phyloP scores from a whole-genome alignment of 1,140 invertebrate species.

The Sinonovacula constricta region DNA sequence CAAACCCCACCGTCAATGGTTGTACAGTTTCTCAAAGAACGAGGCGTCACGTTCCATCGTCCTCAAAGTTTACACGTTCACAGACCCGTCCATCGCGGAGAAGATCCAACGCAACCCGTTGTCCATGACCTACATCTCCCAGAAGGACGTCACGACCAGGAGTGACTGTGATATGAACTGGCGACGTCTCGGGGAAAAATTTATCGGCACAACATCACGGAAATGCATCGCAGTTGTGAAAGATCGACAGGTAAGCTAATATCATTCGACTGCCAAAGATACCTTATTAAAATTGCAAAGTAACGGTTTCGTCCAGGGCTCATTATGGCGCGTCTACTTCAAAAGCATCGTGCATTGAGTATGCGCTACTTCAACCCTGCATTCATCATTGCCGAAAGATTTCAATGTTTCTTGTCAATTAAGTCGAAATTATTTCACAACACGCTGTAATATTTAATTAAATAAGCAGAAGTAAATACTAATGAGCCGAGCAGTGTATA shows the following conservation, averaged over 20 bases:
- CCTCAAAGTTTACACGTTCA: conserved; percentile 38
- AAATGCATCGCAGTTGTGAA: conserved; percentile 32
- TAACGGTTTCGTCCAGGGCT: too few relatives aligned
- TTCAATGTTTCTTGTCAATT: too few relatives aligned
- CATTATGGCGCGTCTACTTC: too few relatives aligned
- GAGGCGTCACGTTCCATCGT: conserved; percentile 24
- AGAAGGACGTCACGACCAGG: conserved; percentile 25
- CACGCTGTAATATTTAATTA: too few relatives aligned
- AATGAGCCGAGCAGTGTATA: too few relatives aligned
- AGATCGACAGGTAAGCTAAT: conserved; percentile 21
- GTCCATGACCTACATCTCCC: conserved; percentile 32
- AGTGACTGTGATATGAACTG: conserved; percentile 46
- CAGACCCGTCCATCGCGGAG: conserved; percentile 29
- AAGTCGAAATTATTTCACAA: too few relatives aligned
- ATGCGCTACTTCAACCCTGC: too few relatives aligned
- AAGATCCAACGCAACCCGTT: conserved; percentile 41
- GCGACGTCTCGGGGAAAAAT: conserved; percentile 34
- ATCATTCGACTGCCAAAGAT: too few relatives aligned
- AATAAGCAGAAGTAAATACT: too few relatives aligned
- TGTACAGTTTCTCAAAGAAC: conserved; percentile 48
- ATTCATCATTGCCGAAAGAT: too few relatives aligned
- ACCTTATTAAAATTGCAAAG: too few relatives aligned
- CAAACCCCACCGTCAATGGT: conserved; percentile 41
- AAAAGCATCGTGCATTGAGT: too few relatives aligned
- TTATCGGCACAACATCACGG: conserved; percentile 42